phyloP scores from a whole-genome alignment of 2,797 vertebrate species.

The Eulemur rubriventer region DNA sequence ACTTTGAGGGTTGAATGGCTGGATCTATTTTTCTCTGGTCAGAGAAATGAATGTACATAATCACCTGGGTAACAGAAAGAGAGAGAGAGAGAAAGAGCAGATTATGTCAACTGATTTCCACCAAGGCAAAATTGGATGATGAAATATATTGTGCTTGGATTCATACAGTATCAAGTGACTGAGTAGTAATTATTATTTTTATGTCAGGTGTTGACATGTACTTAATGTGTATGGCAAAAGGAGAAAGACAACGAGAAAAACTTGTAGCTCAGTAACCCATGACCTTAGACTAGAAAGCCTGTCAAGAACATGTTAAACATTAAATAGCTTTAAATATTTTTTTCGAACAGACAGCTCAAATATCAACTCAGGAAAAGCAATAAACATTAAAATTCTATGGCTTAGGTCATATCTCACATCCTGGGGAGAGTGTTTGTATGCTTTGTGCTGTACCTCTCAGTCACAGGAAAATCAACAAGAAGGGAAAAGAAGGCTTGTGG shows the following conservation, averaged over 20 bases:
- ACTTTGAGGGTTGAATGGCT: not conserved
- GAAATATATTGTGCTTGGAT: not conserved
- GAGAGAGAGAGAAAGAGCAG: not conserved
- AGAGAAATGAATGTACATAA: not conserved
- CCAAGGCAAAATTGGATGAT: not conserved
- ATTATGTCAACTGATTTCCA: constrained; percentile 6
- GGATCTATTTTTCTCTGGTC: not conserved
- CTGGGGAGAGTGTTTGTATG: not conserved
- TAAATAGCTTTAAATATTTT: constrained; percentile 46
- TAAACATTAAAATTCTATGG: not conserved
- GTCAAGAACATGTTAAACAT: constrained; percentile 35
- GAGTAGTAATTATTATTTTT: constrained; percentile 50
- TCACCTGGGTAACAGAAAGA: not conserved
- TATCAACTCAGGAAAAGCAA: constrained; percentile 11
- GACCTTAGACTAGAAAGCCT: not conserved
- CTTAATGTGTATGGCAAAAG: not conserved
- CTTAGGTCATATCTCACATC: not conserved
- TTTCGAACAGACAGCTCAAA: constrained; percentile 18
- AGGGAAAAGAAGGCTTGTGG: not conserved
- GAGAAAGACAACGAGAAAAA: constrained; percentile 12
- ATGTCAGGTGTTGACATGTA: not conserved
- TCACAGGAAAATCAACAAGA: not conserved
- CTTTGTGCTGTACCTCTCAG: not conserved
- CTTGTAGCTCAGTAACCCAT: not conserved
- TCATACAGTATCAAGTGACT: not conserved